Evolutionary conservation across 2,888 invertebrate species (phyloP).

Genomic region (Pachliopta kotzebuea): DNA sequence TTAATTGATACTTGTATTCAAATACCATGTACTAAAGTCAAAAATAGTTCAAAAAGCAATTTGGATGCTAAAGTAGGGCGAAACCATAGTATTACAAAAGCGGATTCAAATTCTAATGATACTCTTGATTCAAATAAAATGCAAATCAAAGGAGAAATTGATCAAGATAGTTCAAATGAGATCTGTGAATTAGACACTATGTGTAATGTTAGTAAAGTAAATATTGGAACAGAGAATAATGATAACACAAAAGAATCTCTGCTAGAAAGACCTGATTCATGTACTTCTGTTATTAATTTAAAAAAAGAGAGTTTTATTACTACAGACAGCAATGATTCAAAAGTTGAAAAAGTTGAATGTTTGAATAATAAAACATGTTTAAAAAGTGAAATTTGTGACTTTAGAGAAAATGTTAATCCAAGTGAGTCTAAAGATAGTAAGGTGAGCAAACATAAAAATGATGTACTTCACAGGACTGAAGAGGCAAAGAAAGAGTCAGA

Average conservation of each 20-base stretch:
- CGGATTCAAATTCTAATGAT: slow-evolving; percentile 53
- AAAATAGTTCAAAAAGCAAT: slow-evolving; percentile 48
- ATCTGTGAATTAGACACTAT: slow-evolving; percentile 41
- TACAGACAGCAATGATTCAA: slow-evolving; percentile 54
- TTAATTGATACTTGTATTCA: slow-evolving; percentile 62
- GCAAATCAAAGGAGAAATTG: slow-evolving; percentile 42
- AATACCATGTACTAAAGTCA: slow-evolving; percentile 53
- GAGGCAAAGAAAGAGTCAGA: slow-evolving; percentile 66
- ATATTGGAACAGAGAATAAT: slow-evolving; percentile 47
- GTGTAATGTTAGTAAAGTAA: slow-evolving; percentile 44
- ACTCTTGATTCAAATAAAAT: slow-evolving; percentile 46
- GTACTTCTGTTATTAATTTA: slow-evolving; percentile 22
- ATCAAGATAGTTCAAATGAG: slow-evolving; percentile 44
- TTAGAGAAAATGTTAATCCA: slow-evolving; percentile 77
- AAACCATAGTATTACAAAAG: slow-evolving; percentile 53
- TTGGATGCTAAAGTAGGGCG: slow-evolving; percentile 55
- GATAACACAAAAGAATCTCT: slow-evolving; percentile 70
- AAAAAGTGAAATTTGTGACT: slow-evolving; percentile 72
- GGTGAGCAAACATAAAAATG: slow-evolving; percentile 63
- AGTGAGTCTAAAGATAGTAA: slow-evolving; percentile 69
- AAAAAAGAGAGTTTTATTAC: slow-evolving; percentile 42
- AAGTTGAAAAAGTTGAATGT: slow-evolving; percentile 50
- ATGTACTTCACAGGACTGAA: slow-evolving; percentile 56
- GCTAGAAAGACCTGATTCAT: slow-evolving; percentile 44
- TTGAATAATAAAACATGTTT: slow-evolving; percentile 60